Evolutionary conservation across 2,113 vertebrate species (phyloP).

Genomic region (Myanophis thanlyinensis): DNA sequence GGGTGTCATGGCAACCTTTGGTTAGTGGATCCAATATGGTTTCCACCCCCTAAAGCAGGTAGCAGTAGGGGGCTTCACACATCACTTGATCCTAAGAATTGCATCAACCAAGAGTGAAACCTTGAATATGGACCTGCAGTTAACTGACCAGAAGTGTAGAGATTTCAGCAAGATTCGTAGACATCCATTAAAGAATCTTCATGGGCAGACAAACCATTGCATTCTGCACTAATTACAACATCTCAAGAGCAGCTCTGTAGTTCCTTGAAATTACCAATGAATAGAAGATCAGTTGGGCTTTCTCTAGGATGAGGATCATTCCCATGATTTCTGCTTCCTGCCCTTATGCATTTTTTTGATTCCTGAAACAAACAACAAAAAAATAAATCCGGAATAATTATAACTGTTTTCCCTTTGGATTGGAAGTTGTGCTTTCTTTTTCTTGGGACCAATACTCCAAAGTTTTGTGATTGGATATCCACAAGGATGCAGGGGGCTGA

Average conservation of each 20-base stretch:
- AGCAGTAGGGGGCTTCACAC: background rate
- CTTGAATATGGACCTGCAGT: background rate
- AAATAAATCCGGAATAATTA: background rate
- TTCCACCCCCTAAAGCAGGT: background rate
- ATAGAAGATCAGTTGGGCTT: background rate
- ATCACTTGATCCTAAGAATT: background rate
- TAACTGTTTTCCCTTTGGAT: background rate
- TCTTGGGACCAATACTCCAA: background rate
- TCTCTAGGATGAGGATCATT: background rate
- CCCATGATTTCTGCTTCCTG: background rate
- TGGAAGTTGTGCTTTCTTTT: background rate
- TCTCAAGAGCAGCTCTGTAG: background rate
- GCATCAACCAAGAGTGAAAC: background rate
- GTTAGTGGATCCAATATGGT: background rate
- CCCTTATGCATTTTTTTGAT: background rate
- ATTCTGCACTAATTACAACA: background rate
- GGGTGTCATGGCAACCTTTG: background rate
- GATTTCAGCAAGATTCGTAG: background rate
- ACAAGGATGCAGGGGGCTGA: background rate
- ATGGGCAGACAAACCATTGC: background rate
- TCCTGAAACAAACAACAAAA: background rate
- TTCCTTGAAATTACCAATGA: background rate
- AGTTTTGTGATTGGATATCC: constrained; percentile 7
- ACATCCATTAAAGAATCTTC: background rate
- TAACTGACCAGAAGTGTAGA: background rate